Base-by-base conservation (phyloP, 1,140 invertebrate genomes). In the Drosophila bifasciata region DNA sequence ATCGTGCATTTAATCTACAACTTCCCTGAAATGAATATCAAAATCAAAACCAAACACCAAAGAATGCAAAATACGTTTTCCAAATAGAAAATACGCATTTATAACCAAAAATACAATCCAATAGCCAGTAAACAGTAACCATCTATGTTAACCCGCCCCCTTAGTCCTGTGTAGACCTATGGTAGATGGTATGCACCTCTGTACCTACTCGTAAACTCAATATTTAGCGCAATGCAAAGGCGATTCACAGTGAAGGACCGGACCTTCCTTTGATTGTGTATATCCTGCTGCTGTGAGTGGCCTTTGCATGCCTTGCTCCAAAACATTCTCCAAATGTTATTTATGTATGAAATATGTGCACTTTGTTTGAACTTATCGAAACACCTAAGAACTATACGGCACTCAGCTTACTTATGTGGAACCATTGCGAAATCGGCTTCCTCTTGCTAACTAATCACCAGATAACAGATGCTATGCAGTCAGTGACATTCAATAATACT, bases 1-100 rank as follows among this genome's bases (percentile, higher is more conserved):
- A 45, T 76, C 60, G 68, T 73, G 81, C 76, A 85, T 85, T 86
- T 85, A 86, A 79, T 79, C 64, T 61, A 64, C 63, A 79, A 76
- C 77, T 86, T 88, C 74, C 80, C 28, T 41, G 11, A 36, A 70
- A 80, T 23, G 7, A 75, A 74, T 76, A 76, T 76, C 49, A 66
- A 74, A 75, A 76, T 76, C 44, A 66, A 64, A 75, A 23, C 11
- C 23, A 49, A 41, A 64, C 45, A 53, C 53, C 8, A 57, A 61
- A 32, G 25, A 61, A 56, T 32, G 58, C 50, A 53, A 71, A 74
- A 39, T 6, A 69, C 40, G 83, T 83, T 86, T 86, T 86, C 83
- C 78, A 79, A 75, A 50, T 46, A 36, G 67, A 68, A 67, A 56
- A 72, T 68, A 55, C 58, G 81, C 80, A 85, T 74, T 85, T 86